Conservation (phyloP, 30 jellyfish, hydroid and myxozoan genomes). For the Nemopilema nomurai region DNA sequence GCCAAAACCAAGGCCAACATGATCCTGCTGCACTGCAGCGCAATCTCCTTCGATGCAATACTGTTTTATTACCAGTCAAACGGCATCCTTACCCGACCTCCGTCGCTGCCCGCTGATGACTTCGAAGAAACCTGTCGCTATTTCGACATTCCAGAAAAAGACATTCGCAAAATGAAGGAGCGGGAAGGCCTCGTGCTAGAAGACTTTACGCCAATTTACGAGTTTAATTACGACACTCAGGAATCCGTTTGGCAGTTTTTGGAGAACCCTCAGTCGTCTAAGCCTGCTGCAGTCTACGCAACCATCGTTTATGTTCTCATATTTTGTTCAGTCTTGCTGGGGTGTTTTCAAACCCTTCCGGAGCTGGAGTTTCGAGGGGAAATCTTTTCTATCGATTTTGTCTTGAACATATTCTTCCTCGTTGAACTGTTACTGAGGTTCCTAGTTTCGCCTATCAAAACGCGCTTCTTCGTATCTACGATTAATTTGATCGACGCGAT, state of each 20-base stretch:
- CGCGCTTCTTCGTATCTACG: constrained; percentile 19
- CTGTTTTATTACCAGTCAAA: constrained; percentile 80
- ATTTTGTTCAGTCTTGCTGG: constrained; percentile 45
- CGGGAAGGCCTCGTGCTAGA: constrained; percentile 55
- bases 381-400: constrained; percentile 45
- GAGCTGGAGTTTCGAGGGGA: constrained; percentile 1
- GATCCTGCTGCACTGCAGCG: constrained; percentile 48
- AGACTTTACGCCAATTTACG: neutral
- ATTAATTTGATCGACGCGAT: constrained; percentile 67
- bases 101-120: constrained; percentile 34
- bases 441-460: constrained; percentile 49
- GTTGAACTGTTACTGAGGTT: constrained; percentile 46
- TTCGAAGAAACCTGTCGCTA: constrained; percentile 66
- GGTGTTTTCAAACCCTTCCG: constrained; percentile 70
- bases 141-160: constrained; percentile 50
- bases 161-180: constrained; percentile 51
- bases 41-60: constrained; percentile 76
- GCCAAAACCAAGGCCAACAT: constrained; percentile 4
- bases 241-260: constrained; percentile 51
- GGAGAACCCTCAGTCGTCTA: constrained; percentile 72
- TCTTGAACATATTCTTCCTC: constrained; percentile 49
- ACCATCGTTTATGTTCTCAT: constrained; percentile 16
- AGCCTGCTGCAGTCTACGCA: constrained; percentile 48
- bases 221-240: constrained; percentile 1
- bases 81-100: constrained; percentile 76